Percentiles rank a stretch among this genome's conserved stretches.
Evolutionary conservation across 2,888 invertebrate genomes (phyloP).

Genomic region (Drosophila subsilvestris): DNA sequence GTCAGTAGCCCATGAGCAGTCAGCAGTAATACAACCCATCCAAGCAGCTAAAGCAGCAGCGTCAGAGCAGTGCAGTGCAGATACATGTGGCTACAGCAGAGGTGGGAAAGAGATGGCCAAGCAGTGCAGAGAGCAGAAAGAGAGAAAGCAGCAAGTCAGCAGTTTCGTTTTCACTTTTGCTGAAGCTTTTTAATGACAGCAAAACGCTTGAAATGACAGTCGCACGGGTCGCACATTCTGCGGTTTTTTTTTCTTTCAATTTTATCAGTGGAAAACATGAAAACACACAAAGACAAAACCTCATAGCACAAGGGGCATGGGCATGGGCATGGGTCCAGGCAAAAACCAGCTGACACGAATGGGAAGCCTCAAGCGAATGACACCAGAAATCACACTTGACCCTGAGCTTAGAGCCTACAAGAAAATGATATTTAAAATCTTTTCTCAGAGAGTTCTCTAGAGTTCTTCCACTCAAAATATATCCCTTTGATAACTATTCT

Average conservation of each 20-base stretch:
- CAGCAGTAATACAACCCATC: slow-evolving; percentile 21
- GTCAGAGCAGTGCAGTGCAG: background rate
- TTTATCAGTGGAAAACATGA: background rate
- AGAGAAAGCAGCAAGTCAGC: slow-evolving; percentile 33
- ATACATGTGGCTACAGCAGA: background rate
- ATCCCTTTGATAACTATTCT: background rate
- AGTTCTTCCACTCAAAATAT: no score
- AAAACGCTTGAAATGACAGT: slow-evolving; percentile 66
- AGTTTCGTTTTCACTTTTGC: slow-evolving; percentile 49
- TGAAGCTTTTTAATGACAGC: slow-evolving; percentile 57
- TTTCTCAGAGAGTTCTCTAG: no score
- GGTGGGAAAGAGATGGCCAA: background rate
- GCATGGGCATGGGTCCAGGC: no score
- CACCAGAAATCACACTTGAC: no score
- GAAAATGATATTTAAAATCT: no score
- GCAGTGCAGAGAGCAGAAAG: background rate
- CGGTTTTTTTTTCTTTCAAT: slow-evolving; percentile 38
- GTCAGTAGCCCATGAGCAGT: slow-evolving; percentile 35
- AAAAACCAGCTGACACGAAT: no score
- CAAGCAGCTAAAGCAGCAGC: slow-evolving; percentile 5
- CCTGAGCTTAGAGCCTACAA: no score
- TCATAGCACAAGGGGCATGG: no score
- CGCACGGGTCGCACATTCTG: slow-evolving; percentile 24
- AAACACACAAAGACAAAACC: no score
- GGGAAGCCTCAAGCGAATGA: no score